Percentiles rank a stretch among this genome's conserved stretches.
Conservation (phyloP, 2,888 invertebrate species). For the Ophion obscuratus region DNA sequence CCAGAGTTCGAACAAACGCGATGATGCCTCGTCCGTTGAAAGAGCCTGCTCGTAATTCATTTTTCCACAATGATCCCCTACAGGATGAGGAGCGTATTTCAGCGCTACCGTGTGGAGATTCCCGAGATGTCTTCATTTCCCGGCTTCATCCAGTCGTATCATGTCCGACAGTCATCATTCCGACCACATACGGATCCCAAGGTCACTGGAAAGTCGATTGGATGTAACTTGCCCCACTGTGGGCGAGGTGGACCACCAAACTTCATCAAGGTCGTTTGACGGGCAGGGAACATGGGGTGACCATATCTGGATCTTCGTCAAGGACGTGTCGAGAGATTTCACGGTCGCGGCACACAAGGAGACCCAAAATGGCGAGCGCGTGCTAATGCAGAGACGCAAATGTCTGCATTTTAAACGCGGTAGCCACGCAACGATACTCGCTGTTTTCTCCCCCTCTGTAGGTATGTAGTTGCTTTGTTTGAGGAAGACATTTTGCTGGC, state of each 20-base stretch:
- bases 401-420: conserved; percentile 9
- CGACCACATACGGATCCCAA: not conserved
- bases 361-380: not conserved
- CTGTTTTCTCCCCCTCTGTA: not conserved
- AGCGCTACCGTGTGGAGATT: not conserved
- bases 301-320: not conserved
- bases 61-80: not conserved
- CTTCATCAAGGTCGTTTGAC: not conserved
- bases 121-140: not conserved
- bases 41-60: not conserved
- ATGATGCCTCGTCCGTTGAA: not conserved
- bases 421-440: not conserved
- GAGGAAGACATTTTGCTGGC: conserved; percentile 25
- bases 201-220: not conserved
- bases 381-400: not conserved
- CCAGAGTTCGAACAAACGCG: not conserved
- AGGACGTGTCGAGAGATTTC: not conserved
- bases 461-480: not conserved
- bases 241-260: too few relatives aligned
- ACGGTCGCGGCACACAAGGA: not conserved
- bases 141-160: not conserved
- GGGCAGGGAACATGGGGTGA: not conserved
- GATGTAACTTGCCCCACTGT: not conserved
- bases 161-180: not conserved
- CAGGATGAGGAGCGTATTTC: not conserved